A percentile compares a stretch with the other conserved stretches of the same genome.
phyloP scores from a whole-genome alignment of 2,113 vertebrate genomes.

The Ctenodactylus gundi region DNA sequence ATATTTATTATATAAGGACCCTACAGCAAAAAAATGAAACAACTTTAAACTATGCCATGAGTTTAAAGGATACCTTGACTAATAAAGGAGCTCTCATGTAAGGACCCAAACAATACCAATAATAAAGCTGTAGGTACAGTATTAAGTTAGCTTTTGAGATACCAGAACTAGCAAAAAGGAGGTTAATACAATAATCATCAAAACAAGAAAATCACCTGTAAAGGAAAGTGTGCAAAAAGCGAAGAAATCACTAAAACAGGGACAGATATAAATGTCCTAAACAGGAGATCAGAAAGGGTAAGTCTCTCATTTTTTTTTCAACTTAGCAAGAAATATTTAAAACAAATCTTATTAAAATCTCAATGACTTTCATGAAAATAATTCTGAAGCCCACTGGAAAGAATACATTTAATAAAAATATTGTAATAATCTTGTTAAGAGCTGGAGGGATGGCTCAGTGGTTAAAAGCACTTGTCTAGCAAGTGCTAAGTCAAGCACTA shows the following conservation, averaged over 20 bases:
- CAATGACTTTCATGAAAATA: constrained; percentile 21
- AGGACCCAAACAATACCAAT: background rate
- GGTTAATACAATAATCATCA: background rate
- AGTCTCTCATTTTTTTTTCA: background rate
- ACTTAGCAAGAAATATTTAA: background rate
- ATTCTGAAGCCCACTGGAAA: background rate
- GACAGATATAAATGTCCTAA: background rate
- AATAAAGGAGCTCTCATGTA: background rate
- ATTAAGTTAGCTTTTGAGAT: background rate
- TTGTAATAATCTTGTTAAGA: no score
- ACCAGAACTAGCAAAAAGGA: background rate
- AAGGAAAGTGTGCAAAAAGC: background rate
- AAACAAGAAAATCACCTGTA: background rate
- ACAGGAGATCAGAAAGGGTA: background rate
- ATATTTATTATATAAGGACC: constrained; percentile 29
- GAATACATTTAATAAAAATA: background rate
- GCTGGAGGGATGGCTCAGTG: no score
- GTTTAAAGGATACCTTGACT: background rate
- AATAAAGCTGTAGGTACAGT: background rate
- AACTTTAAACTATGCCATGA: background rate
- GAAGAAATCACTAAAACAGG: background rate
- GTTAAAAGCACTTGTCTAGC: no score
- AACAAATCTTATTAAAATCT: background rate
- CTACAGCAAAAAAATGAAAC: background rate
- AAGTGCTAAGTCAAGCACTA: no score